Evolutionary conservation across 2,888 invertebrate genomes (phyloP).

Genomic region (Drosophila yooni): DNA sequence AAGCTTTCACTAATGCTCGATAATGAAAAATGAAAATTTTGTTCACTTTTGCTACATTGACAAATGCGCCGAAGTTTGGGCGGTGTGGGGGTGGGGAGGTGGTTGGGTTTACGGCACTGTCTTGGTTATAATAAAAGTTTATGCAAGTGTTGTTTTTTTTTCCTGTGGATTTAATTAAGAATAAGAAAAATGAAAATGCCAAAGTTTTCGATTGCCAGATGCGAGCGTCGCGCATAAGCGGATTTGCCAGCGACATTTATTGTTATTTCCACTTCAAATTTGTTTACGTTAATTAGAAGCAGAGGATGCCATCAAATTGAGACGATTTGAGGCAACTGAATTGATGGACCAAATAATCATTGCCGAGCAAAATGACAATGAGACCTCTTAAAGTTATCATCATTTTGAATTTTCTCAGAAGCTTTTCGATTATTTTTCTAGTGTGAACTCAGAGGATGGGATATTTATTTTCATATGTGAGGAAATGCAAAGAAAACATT

Average conservation of each 20-base stretch:
- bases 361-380: neutral
- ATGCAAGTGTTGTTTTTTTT: constrained; percentile 68
- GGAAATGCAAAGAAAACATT: neutral
- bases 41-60: constrained; percentile 77
- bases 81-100: neutral
- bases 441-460: neutral
- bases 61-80: constrained; percentile 57
- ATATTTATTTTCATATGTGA: neutral
- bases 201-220: constrained; percentile 83
- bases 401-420: neutral
- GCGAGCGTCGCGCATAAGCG: constrained; percentile 78
- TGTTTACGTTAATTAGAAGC: constrained; percentile 75
- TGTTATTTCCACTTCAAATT: constrained; percentile 68
- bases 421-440: neutral
- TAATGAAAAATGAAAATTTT: constrained; percentile 81
- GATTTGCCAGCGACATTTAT: constrained; percentile 76
- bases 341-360: constrained; percentile 22
- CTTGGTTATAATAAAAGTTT: constrained; percentile 79
- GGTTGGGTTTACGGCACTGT: constrained; percentile 17
- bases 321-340: constrained; percentile 19
- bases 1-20: constrained; percentile 81
- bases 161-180: constrained; percentile 80
- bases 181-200: constrained; percentile 72
- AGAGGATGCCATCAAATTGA: constrained; percentile 13
- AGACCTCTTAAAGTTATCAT: neutral